Conservation (phyloP, 2,113 vertebrate species). For the Ceyx cyanopectus region DNA sequence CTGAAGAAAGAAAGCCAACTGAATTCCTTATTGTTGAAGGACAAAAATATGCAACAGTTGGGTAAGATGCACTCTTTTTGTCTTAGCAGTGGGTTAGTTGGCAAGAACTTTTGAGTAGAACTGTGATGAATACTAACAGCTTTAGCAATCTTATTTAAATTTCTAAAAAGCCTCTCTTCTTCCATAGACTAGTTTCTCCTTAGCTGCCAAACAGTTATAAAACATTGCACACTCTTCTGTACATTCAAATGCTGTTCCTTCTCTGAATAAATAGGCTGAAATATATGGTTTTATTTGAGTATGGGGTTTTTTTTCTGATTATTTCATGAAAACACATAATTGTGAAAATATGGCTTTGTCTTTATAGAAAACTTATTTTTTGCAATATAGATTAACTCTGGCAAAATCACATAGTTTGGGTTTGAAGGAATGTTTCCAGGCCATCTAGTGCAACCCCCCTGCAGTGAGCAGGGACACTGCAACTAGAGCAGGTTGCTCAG, state of each 20-base stretch:
- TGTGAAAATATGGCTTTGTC: background rate
- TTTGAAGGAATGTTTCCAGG: background rate
- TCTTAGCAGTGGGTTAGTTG: background rate
- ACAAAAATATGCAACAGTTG: constrained; percentile 94
- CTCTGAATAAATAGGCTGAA: background rate
- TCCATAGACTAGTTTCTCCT: background rate
- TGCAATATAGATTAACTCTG: background rate
- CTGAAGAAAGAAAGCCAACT: constrained; percentile 88
- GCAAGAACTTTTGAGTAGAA: background rate
- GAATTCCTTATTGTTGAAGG: constrained; percentile 92
- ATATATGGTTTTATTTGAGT: background rate
- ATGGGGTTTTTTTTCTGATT: rapidly evolving
- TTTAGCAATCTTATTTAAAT: background rate
- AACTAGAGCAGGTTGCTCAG: background rate
- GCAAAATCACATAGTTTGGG: background rate
- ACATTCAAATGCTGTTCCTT: background rate
- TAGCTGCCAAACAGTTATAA: background rate
- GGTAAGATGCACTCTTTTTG: constrained; percentile 77
- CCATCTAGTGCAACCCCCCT: background rate
- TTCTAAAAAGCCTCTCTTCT: background rate
- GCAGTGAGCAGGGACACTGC: background rate
- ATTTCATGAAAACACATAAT: background rate
- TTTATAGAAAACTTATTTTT: background rate
- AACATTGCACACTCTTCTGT: background rate
- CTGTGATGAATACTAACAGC: constrained; percentile 11